phyloP scores from a whole-genome alignment of 2,113 vertebrate genomes.

The Astur gentilis region DNA sequence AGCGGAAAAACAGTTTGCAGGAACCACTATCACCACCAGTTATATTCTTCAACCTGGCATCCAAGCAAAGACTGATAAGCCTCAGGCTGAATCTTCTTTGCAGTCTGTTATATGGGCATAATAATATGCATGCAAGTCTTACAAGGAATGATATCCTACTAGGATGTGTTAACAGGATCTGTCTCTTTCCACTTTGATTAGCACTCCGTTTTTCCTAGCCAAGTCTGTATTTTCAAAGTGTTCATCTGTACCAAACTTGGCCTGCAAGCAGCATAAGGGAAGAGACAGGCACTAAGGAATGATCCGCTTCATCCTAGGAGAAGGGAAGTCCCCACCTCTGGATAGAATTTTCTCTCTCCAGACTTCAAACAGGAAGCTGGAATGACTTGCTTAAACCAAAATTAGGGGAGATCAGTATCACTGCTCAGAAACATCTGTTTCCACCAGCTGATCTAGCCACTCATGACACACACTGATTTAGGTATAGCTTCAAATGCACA shows the following conservation, averaged over 20 bases:
- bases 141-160: not conserved
- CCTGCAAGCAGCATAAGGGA: not conserved
- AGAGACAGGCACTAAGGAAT: not conserved
- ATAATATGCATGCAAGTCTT: not conserved
- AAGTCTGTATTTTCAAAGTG: not conserved
- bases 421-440: not conserved
- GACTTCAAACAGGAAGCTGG: not conserved
- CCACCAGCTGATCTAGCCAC: not conserved
- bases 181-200: not conserved
- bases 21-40: not conserved
- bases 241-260: not conserved
- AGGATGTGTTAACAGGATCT: not conserved
- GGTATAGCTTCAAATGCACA: not conserved
- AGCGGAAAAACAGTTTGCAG: not conserved
- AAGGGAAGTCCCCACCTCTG: not conserved
- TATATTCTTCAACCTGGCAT: not conserved
- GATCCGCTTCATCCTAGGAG: not conserved
- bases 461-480: not conserved
- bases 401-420: not conserved
- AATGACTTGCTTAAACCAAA: not conserved
- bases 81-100: not conserved
- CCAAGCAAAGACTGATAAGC: not conserved
- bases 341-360: not conserved
- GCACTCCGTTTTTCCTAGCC: not conserved
- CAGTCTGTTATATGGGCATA: not conserved